These are phyloP conservation scores for Drosophila bifasciata DNA, from an alignment of 1,140 invertebrate species.

Conservation along the genomic window DNA sequence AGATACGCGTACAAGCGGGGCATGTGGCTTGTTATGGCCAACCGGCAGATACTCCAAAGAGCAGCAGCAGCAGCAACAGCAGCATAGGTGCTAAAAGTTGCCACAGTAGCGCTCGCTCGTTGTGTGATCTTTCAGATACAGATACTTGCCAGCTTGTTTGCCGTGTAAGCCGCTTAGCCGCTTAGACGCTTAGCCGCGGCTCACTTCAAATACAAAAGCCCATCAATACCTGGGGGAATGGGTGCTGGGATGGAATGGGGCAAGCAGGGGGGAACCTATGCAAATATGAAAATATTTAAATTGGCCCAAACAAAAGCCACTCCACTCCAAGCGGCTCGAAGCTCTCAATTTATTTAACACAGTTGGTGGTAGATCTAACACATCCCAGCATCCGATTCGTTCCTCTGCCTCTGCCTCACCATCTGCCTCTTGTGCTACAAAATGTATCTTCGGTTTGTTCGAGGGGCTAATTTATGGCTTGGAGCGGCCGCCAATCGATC, in stretches of 20 bases:
- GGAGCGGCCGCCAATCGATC: constrained; percentile 60
- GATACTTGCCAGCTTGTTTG: constrained; percentile 47
- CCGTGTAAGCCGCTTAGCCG: constrained; percentile 53
- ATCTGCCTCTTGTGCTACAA: not conserved
- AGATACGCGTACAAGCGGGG: constrained; percentile 44
- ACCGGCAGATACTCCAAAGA: constrained; percentile 34
- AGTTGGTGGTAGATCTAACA: constrained; percentile 78
- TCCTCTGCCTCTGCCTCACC: constrained; percentile 10
- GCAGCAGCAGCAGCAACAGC: constrained; percentile 28
- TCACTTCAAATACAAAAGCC: constrained; percentile 61
- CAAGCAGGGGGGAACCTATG: constrained; percentile 43
- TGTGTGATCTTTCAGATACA: constrained; percentile 70
- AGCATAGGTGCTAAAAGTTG: constrained; percentile 72
- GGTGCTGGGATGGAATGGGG: too few relatives aligned
- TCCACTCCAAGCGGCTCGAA: not conserved
- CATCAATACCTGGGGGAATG: constrained; percentile 27
- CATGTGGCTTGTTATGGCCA: constrained; percentile 64
- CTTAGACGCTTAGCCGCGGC: constrained; percentile 54
- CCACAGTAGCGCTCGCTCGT: constrained; percentile 52
- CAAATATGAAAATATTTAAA: constrained; percentile 70
- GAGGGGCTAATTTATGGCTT: constrained; percentile 41
- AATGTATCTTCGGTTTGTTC: constrained; percentile 6
- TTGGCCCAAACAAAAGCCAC: constrained; percentile 47
- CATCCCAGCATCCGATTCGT: constrained; percentile 18
- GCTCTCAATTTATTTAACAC: constrained; percentile 76